phyloP scores from a whole-genome alignment of 2,113 vertebrate species.

The Lophius piscatorius region DNA sequence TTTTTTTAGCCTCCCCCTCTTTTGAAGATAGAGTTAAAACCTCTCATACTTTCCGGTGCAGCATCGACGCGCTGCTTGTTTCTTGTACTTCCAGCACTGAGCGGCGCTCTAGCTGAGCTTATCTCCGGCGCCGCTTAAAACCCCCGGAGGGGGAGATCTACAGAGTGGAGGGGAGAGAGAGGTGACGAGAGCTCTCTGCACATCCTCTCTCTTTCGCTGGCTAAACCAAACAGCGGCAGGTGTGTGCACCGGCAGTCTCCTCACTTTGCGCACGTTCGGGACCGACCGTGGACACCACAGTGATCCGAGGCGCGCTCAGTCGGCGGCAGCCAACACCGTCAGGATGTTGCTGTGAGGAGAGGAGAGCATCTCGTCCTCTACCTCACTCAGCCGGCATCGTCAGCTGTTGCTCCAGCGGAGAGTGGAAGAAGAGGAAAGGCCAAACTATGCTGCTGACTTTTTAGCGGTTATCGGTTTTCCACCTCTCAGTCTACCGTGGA shows the following conservation, averaged over 20 bases:
- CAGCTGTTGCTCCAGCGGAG: conserved; percentile 78
- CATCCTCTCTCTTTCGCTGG: conserved; percentile 37
- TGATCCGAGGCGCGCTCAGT: not conserved
- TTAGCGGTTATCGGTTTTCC: conserved; percentile 43
- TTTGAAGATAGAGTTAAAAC: no score
- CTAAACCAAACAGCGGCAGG: conserved; percentile 53
- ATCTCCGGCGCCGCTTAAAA: conserved; percentile 11
- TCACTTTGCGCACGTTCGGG: conserved; percentile 26
- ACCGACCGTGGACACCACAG: conserved; percentile 16
- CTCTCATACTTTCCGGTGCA: no score
- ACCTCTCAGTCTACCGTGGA: conserved; percentile 40
- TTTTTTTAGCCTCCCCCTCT: no score
- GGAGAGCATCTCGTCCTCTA: conserved; percentile 45
- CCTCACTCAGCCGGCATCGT: conserved; percentile 60
- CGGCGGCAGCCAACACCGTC: conserved; percentile 17
- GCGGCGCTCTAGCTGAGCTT: conserved; percentile 61
- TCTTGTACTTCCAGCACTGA: conserved; percentile 40
- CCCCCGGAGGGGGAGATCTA: conserved; percentile 28
- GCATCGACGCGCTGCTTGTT: no score
- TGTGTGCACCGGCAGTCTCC: conserved; percentile 39
- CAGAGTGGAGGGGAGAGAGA: conserved; percentile 15
- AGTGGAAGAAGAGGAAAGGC: conserved; percentile 52
- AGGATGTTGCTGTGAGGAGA: conserved; percentile 68
- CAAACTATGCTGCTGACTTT: conserved; percentile 67
- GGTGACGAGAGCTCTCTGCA: conserved; percentile 16